Base-by-base conservation (phyloP, 2,113 vertebrate genomes). In the Nycticorax nycticorax region DNA sequence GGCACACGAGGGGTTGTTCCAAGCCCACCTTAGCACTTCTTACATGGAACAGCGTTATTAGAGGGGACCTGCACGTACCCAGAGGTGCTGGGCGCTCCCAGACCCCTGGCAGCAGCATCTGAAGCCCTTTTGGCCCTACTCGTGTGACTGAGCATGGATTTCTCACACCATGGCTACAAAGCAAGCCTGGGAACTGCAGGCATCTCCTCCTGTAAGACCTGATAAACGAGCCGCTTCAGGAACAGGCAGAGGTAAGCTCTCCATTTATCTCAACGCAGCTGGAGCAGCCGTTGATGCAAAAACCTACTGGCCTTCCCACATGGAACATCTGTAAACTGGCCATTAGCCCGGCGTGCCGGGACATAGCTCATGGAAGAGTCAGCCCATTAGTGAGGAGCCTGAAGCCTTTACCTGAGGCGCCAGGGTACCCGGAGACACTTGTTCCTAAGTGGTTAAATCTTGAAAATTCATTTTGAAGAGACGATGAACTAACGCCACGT, bases 401-500 rank as follows among this genome's bases (percentile, higher is more conserved):
- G 9, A 35, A 64, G 68, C 32, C 11, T 22, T 57, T 16, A 45
- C 83, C 79, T 27, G 3, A 11, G 74, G 48, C 27, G 22, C 48
- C 32, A 9, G 69, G 47, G 66, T 1, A 8, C 6, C 75, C 39
- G 6, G 3, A n/a, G 24, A 5, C 10, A 10, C 21, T 12, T 45
- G 52, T 56, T 48, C 21, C 0, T 1, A 4, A n/a, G 75, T 0
- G 12, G 26, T 14, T 17, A 19, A 39, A 82, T 7, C 48, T 64
- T 12, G 43, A 21, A 18, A 74, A 47, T 12, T 35, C 41, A 5
- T 2, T 28, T 5, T 39, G 85, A 33, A 22, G 59, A 57, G 78
- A 15, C 3, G 3, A 18, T 1, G 43, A 56, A 4, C 30, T 53
- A n/a, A 23, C 53, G 6, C 24, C 7, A 3, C 4, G 3, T 0